Evolutionary conservation across 1,140 invertebrate genomes (phyloP).

Genomic region (Drosophila oshimai): DNA sequence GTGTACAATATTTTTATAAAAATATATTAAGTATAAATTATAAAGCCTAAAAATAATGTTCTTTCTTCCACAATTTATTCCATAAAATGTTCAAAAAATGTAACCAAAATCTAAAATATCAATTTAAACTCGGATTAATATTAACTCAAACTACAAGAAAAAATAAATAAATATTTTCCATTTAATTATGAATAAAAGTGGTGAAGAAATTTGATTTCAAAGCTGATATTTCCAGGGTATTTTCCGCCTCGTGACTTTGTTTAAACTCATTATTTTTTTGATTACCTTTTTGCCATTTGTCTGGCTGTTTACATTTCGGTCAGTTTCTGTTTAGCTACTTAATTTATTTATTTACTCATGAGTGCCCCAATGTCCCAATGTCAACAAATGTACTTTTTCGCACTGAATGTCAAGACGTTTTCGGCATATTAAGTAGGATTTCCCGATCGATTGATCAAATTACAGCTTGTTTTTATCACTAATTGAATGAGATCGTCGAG

Average conservation of each 20-base stretch:
- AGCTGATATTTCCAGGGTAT: background rate
- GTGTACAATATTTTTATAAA: no score
- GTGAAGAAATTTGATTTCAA: no score
- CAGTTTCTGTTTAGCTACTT: slow-evolving; percentile 6
- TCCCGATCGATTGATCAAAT: slow-evolving; percentile 29
- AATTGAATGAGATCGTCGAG: slow-evolving; percentile 1
- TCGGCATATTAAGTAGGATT: slow-evolving; percentile 13
- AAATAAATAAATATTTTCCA: no score
- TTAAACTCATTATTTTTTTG: background rate
- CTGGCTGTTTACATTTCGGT: slow-evolving; percentile 14
- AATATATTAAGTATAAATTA: no score
- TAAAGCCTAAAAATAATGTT: no score
- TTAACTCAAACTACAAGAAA: no score
- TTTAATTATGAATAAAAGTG: background rate
- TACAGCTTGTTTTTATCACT: background rate
- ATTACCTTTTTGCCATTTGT: background rate
- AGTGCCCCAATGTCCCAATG: slow-evolving; percentile 13
- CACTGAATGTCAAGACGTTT: background rate
- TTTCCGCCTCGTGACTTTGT: background rate
- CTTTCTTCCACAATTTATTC: no score
- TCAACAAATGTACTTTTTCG: background rate
- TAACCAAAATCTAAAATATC: no score
- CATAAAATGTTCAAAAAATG: no score
- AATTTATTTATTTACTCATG: slow-evolving; percentile 20
- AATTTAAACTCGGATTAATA: no score